Evolutionary conservation across 2,113 vertebrate species (phyloP).

Genomic region (Clarias gariepinus): DNA sequence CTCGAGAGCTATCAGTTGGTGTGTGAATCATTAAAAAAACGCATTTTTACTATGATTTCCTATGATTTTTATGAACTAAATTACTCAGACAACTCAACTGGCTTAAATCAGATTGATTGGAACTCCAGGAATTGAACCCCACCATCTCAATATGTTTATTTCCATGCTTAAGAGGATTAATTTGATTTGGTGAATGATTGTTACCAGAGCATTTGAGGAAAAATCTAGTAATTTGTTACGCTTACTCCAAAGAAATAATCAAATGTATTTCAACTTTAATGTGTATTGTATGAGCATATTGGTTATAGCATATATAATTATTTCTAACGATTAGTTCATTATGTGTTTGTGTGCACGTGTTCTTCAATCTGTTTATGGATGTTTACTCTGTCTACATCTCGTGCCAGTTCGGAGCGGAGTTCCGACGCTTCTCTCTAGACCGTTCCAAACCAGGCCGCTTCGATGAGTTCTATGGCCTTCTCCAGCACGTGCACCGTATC

Average conservation of each 20-base stretch:
- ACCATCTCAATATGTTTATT: neutral
- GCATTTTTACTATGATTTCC: neutral
- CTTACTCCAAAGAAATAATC: neutral
- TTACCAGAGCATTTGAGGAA: neutral
- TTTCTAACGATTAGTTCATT: neutral
- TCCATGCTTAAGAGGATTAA: neutral
- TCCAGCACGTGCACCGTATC: conserved; percentile 96
- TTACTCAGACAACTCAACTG: neutral
- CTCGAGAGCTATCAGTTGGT: neutral
- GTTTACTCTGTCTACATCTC: conserved; percentile 26
- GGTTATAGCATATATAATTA: neutral
- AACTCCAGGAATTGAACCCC: neutral
- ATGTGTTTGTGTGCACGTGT: neutral
- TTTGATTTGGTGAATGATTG: too few species aligned
- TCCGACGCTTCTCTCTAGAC: conserved; percentile 95
- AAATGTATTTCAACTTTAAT: neutral
- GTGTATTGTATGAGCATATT: neutral
- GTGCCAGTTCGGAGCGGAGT: conserved; percentile 95
- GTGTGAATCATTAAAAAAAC: neutral
- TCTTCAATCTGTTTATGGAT: conserved; percentile 6
- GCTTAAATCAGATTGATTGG: neutral
- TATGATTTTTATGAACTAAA: neutral
- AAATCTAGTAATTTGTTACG: neutral
- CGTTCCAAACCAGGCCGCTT: conserved; percentile 93
- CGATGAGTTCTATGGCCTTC: conserved; percentile 94